phyloP scores from a whole-genome alignment of 1,140 invertebrate species.

The Drosophila tristis region DNA sequence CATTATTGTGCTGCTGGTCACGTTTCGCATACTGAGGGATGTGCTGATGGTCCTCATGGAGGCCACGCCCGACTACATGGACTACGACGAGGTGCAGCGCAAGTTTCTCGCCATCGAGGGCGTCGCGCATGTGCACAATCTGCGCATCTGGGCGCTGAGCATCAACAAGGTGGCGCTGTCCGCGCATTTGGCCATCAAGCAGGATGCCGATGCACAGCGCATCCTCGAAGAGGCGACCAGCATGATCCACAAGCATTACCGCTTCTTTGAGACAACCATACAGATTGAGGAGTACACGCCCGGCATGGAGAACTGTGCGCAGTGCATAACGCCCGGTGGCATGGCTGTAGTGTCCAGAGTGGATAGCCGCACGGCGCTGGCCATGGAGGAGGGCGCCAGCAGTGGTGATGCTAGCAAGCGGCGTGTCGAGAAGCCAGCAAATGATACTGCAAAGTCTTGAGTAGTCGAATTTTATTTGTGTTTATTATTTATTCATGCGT shows the following conservation, averaged over 20 bases:
- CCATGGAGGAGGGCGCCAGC: conserved; percentile 19
- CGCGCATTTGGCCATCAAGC: conserved; percentile 95
- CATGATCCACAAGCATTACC: conserved; percentile 93
- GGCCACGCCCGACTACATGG: conserved; percentile 90
- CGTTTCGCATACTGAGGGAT: conserved; percentile 90
- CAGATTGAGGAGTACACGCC: conserved; percentile 97
- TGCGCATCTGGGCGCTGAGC: conserved; percentile 97
- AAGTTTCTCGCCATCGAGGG: conserved; percentile 93
- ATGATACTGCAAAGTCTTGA: conserved; percentile 5
- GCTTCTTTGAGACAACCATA: conserved; percentile 97
- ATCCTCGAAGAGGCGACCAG: conserved; percentile 93
- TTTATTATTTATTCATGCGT: neutral
- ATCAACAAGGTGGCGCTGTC: conserved; percentile 96
- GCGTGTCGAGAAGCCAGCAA: neutral
- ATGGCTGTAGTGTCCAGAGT: neutral
- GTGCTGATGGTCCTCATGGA: conserved; percentile 96
- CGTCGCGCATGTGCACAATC: conserved; percentile 95
- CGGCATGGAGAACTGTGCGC: conserved; percentile 94
- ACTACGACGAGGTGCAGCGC: conserved; percentile 80
- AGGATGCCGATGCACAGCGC: conserved; percentile 89
- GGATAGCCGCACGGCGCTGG: neutral
- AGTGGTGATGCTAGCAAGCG: neutral
- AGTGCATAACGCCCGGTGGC: conserved; percentile 86
- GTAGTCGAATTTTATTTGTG: neutral
- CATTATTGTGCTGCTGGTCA: conserved; percentile 91